Conservation (phyloP, 2,888 invertebrate genomes). For the Lasioglossum villosulum region DNA sequence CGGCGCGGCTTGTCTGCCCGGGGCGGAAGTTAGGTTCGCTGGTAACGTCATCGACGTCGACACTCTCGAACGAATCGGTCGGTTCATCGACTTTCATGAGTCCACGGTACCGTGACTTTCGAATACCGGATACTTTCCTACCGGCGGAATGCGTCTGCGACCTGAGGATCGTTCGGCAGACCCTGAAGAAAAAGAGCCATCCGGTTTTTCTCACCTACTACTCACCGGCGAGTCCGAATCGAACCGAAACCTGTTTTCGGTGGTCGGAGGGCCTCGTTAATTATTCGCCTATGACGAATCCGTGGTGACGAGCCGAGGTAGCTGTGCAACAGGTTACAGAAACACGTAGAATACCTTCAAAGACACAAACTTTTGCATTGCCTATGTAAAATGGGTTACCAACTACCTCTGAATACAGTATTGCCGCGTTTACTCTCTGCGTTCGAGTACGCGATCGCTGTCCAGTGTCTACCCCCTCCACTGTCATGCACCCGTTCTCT, state of each 20-base stretch:
- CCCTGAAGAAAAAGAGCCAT: slow-evolving; percentile 37
- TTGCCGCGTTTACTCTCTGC: too few species aligned
- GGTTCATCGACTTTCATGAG: slow-evolving; percentile 72
- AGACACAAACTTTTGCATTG: too few species aligned
- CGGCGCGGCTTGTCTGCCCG: slow-evolving; percentile 1
- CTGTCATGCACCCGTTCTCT: too few species aligned
- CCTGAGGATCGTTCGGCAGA: slow-evolving; percentile 32
- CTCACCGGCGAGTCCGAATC: slow-evolving; percentile 15
- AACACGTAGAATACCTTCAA: too few species aligned
- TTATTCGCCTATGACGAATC: slow-evolving; percentile 44
- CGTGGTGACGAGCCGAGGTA: background rate
- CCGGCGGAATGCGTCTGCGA: slow-evolving; percentile 44
- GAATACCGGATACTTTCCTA: slow-evolving; percentile 63
- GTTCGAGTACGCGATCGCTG: too few species aligned
- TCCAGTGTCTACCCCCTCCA: too few species aligned
- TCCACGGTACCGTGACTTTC: slow-evolving; percentile 66
- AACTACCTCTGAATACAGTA: too few species aligned
- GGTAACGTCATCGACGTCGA: slow-evolving; percentile 53
- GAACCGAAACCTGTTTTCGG: slow-evolving; percentile 34
- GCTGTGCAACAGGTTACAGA: background rate
- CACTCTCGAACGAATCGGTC: slow-evolving; percentile 62
- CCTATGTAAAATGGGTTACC: too few species aligned
- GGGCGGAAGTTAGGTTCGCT: slow-evolving; percentile 54
- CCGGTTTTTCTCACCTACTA: slow-evolving; percentile 48
- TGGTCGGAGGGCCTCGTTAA: slow-evolving; percentile 23